Conservation (phyloP, 2,113 vertebrate genomes). For the Gymnarchus niloticus region DNA sequence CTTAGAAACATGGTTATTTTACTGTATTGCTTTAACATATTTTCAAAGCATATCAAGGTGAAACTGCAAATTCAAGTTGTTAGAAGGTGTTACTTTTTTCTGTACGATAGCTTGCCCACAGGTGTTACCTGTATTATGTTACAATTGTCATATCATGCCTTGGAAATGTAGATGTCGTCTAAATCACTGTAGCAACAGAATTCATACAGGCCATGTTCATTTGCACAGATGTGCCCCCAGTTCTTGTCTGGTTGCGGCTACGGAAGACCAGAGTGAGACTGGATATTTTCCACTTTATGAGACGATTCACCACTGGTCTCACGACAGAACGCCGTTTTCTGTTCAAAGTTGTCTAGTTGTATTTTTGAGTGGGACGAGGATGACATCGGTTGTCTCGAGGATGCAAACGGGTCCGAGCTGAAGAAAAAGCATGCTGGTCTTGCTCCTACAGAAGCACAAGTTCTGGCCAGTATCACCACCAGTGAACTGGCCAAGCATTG, state of each 20-base stretch:
- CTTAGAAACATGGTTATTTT: constrained; percentile 4
- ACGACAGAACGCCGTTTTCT: neutral
- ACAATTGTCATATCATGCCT: neutral
- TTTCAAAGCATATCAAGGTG: neutral
- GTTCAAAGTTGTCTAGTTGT: constrained; percentile 26
- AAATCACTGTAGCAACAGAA: neutral
- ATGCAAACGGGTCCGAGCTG: constrained; percentile 27
- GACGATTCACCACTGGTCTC: neutral
- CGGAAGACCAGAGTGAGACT: neutral
- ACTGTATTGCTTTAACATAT: constrained; percentile 1
- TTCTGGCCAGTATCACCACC: constrained; percentile 19
- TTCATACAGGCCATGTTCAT: neutral
- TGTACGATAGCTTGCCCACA: neutral
- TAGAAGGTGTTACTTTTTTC: neutral
- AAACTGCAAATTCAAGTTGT: neutral
- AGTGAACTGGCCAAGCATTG: constrained; percentile 24
- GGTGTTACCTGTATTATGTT: neutral
- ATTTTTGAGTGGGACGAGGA: constrained; percentile 35
- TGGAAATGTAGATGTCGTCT: neutral
- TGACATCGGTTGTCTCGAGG: constrained; percentile 18
- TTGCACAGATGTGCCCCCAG: neutral
- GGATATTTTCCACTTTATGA: neutral
- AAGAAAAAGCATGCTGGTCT: constrained; percentile 23
- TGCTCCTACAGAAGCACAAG: constrained; percentile 19
- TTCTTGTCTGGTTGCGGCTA: neutral